A percentile compares a stretch with the other conserved stretches of the same genome.
Conservation (phyloP, 2,113 vertebrate genomes). For the Syngnathus floridae region DNA sequence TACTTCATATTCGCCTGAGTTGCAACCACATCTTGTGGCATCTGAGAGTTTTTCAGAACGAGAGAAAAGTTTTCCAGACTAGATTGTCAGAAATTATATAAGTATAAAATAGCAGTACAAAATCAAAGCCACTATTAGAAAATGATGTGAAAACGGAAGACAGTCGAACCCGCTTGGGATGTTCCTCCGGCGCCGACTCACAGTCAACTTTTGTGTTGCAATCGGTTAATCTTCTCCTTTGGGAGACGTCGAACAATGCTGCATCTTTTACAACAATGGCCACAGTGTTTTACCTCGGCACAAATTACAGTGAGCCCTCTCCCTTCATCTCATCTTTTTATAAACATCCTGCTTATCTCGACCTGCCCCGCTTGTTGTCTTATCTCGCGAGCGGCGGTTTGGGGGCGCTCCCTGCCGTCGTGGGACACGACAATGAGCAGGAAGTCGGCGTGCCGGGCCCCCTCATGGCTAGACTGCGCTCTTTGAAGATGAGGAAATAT, state of each 20-base stretch:
- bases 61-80: too few species aligned
- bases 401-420: slow-evolving; percentile 16
- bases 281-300: slow-evolving; percentile 1
- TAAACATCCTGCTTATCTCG: slow-evolving; percentile 59
- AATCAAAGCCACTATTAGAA: too few species aligned
- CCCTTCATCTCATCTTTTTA: slow-evolving; percentile 49
- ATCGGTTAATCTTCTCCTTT: slow-evolving; percentile 29
- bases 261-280: slow-evolving; percentile 13
- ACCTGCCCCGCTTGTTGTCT: slow-evolving; percentile 34
- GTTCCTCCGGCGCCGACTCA: neutral
- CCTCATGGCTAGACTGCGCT: slow-evolving; percentile 27
- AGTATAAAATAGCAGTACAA: too few species aligned
- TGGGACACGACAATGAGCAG: slow-evolving; percentile 49
- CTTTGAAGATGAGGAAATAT: slow-evolving; percentile 45
- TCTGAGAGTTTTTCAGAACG: too few species aligned
- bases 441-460: slow-evolving; percentile 43
- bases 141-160: too few species aligned
- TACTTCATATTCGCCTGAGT: too few species aligned
- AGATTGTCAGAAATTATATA: too few species aligned
- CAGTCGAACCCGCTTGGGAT: neutral
- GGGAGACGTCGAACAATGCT: slow-evolving; percentile 23
- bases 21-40: too few species aligned
- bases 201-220: neutral
- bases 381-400: slow-evolving; percentile 44
- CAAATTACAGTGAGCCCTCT: slow-evolving; percentile 23